Evolutionary conservation across 2,113 vertebrate species (phyloP).

Genomic region (Dicrurus megarhynchus): DNA sequence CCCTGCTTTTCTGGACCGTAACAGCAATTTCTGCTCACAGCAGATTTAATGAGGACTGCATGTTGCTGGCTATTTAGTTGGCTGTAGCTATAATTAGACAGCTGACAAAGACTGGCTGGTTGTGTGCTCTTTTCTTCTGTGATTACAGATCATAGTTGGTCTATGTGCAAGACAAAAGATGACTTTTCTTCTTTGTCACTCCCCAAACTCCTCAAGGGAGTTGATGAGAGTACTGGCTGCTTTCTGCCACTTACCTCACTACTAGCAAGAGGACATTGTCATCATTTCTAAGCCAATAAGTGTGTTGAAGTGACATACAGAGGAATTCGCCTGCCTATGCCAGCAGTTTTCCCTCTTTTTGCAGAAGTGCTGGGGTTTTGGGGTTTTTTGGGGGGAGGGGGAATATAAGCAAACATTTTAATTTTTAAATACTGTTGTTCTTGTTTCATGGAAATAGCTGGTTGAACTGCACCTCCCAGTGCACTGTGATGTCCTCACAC

Average conservation of each 20-base stretch:
- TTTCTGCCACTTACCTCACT: conserved; percentile 57
- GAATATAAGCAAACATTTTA: not conserved
- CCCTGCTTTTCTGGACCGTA: not conserved
- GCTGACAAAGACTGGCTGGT: conserved; percentile 22
- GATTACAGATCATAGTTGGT: conserved; percentile 34
- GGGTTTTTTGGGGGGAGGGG: accelerated
- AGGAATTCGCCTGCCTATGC: not conserved
- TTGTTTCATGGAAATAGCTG: not conserved
- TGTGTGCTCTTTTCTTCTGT: not conserved
- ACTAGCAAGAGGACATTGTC: not conserved
- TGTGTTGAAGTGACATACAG: not conserved
- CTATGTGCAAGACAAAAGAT: not conserved
- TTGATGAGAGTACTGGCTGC: conserved; percentile 35
- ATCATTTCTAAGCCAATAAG: not conserved
- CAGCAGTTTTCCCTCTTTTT: not conserved
- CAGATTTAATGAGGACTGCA: conserved; percentile 10
- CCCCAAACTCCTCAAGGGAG: conserved; percentile 24
- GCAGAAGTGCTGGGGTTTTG: not conserved
- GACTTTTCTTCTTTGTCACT: conserved; percentile 50
- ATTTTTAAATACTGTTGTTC: not conserved
- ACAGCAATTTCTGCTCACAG: not conserved
- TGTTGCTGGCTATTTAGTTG: not conserved
- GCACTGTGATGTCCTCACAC: accelerated
- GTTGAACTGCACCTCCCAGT: not conserved
- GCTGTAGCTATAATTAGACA: conserved; percentile 47